Evolutionary conservation across 1,140 invertebrate genomes (phyloP).

Genomic region (Gyrodactylus salaris): DNA sequence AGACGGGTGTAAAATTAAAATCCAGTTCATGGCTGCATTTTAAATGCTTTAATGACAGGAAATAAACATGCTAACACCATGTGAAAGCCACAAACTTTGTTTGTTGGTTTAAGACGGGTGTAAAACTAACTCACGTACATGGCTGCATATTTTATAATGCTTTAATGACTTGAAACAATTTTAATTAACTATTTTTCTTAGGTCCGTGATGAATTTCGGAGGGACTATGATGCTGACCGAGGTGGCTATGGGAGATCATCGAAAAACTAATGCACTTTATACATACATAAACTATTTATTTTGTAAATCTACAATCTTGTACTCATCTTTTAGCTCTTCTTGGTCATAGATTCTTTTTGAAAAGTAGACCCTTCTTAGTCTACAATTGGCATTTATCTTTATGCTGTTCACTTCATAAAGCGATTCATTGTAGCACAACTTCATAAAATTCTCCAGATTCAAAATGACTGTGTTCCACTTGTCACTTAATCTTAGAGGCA

Average conservation of each 20-base stretch:
- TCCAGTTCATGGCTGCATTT: no score
- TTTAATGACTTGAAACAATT: slow-evolving; percentile 4
- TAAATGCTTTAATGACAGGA: no score
- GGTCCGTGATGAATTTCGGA: slow-evolving; percentile 69
- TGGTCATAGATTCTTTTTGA: background rate
- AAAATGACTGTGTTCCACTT: background rate
- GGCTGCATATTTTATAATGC: background rate
- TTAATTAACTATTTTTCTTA: slow-evolving; percentile 31
- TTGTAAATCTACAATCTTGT: background rate
- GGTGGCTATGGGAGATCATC: slow-evolving; percentile 59
- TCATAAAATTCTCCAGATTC: background rate
- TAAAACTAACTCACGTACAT: background rate
- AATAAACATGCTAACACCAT: no score
- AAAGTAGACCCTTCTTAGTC: background rate
- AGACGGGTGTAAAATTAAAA: no score
- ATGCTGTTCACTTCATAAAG: background rate
- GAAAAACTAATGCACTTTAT: background rate
- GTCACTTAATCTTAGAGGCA: background rate
- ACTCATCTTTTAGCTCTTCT: background rate
- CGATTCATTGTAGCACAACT: background rate
- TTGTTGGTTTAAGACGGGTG: no score
- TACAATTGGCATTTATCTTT: background rate
- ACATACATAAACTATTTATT: background rate
- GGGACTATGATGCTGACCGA: slow-evolving; percentile 69
- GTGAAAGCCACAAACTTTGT: no score